Conservation (phyloP, 1,140 invertebrate species). For the Caenorhabditis briggsae region DNA sequence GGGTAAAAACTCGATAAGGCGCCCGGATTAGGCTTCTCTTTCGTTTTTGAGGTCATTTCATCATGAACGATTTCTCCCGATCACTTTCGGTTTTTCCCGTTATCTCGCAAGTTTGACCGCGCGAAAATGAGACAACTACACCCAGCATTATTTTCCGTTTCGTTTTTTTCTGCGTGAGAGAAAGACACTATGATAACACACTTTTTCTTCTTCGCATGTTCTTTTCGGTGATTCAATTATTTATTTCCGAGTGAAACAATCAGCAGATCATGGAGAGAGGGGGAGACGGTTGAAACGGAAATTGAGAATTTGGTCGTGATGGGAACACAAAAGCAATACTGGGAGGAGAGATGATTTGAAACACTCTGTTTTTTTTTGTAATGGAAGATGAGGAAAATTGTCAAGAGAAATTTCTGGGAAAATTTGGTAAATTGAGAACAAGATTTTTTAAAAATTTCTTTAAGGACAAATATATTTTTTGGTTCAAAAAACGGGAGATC, state of each 20-base stretch:
- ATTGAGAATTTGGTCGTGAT: no score
- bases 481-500: no score
- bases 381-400: no score
- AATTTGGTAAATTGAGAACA: no score
- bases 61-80: constrained; percentile 52
- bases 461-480: no score
- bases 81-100: constrained; percentile 47
- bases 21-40: constrained; percentile 46
- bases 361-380: no score
- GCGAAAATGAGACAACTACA: constrained; percentile 29
- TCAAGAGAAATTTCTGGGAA: no score
- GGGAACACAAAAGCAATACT: no score
- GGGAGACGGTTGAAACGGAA: no score
- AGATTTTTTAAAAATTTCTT: no score
- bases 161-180: not conserved
- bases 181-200: not conserved
- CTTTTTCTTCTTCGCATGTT: not conserved
- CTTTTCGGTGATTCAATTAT: not conserved
- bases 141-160: constrained; percentile 25
- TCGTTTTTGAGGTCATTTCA: constrained; percentile 42
- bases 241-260: not conserved
- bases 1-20: constrained; percentile 50
- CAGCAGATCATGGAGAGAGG: no score
- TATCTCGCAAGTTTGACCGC: constrained; percentile 8
- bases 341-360: no score